Base-by-base conservation (phyloP, 1,140 invertebrate species). In the Zelostemma sp. region DNA sequence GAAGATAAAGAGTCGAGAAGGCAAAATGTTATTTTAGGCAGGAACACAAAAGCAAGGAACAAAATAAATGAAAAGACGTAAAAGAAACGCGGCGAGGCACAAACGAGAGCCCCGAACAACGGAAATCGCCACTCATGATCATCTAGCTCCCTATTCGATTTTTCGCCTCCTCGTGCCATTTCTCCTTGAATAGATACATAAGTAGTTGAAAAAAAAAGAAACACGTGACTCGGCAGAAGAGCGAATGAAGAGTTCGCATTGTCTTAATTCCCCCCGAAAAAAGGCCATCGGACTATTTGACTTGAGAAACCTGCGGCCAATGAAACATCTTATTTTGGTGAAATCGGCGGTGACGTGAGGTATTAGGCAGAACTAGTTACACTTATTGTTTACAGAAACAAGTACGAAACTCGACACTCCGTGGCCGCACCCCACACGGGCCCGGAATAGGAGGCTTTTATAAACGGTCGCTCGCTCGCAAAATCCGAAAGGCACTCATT, bases 401-500 rank as follows among this genome's bases (percentile, higher is more conserved):
- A 75, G 53, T 68, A 59, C 40, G 77, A 77, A 79, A 81, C 64
- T 54, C 47, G 73, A 81, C 73, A 81, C 76, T 60, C 61, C 35
- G 49, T 57, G 55, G 46, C 59, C 64, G 54, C 48, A 68, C 65
- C 63, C 57, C 38, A 46, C 1, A 17, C 38, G 43, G 38, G 48
- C 50, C 54, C 35, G 69, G 19, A 53, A 64, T 56, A 67, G 50
- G 54, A 47, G 41, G 59, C 53, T 55, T 51, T 72, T 72, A 49
- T 80, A 41, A 75, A 57, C 56, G 66, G 28, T 71, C 49, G 58
- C 50, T 72, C 65, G 68, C 68, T 75, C 71, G 76, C 75, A 70
- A 79, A 82, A 78, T 72, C 73, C 72, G 53, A 70, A 70, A 73
- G 74, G 68, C 70, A 58, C 41, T 76, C 72, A 77, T 80, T 74